These are phyloP conservation scores for Zele albiditarsus DNA, from an alignment of 2,888 invertebrate species.

Conservation along the genomic window DNA sequence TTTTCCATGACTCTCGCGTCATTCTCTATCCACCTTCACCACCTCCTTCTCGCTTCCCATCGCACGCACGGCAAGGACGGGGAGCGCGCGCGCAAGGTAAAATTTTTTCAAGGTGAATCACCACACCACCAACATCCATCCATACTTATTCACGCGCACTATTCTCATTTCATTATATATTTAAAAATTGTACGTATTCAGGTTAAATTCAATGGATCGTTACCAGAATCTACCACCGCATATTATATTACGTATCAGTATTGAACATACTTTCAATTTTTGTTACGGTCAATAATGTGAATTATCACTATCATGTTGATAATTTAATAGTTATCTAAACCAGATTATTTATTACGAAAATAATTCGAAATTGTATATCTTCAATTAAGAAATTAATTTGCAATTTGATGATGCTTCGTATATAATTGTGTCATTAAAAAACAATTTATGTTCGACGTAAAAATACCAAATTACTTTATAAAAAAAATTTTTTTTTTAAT, in stretches of 20 bases:
- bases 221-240: background rate
- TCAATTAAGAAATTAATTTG: no score
- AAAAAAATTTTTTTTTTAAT: no score
- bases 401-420: no score
- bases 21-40: constrained; percentile 25
- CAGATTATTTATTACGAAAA: no score
- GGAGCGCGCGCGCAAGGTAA: constrained; percentile 55
- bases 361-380: no score
- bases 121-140: constrained; percentile 56
- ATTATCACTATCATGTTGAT: no score
- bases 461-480: no score
- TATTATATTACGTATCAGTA: background rate
- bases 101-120: constrained; percentile 65
- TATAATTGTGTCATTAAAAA: no score
- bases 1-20: background rate
- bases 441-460: no score
- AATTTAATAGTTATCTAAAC: no score
- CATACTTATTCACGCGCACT: background rate
- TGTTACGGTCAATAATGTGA: no score
- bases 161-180: constrained; percentile 11
- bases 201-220: background rate
- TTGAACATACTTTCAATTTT: no score
- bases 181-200: background rate
- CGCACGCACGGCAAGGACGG: constrained; percentile 56
- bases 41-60: constrained; percentile 31